Conservation (phyloP, 2,888 invertebrate species). For the Epistrophe eligans region DNA sequence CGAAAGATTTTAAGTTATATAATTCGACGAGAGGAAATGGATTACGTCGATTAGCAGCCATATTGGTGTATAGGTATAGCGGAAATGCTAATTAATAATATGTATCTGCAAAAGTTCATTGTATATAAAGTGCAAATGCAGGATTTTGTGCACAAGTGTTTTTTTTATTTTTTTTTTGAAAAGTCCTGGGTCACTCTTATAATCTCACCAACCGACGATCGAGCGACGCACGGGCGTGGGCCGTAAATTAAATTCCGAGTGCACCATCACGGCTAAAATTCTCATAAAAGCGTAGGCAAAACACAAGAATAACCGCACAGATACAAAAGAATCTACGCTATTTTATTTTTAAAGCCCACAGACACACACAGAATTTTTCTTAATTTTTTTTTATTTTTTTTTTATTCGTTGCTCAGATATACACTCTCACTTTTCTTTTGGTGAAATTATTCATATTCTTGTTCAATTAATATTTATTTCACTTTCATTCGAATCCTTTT, state of each 20-base stretch:
- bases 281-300: conserved; percentile 27
- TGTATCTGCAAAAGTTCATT: conserved; percentile 9
- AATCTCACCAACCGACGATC: conserved; percentile 15
- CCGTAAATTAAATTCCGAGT: conserved; percentile 55
- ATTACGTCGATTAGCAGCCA: conserved; percentile 52
- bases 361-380: neutral
- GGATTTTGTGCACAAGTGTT: conserved; percentile 23
- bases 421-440: conserved; percentile 63
- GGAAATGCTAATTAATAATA: conserved; percentile 30
- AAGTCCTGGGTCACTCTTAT: conserved; percentile 58
- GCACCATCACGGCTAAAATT: conserved; percentile 26
- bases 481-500: conserved; percentile 42
- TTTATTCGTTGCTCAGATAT: neutral
- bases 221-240: conserved; percentile 23
- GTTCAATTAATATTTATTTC: conserved; percentile 38
- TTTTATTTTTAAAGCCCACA: conserved; percentile 52
- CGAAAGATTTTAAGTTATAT: conserved; percentile 62
- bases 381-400: neutral
- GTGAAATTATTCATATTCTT: conserved; percentile 64
- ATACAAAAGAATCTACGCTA: conserved; percentile 38
- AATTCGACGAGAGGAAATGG: conserved; percentile 34
- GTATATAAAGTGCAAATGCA: neutral
- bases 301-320: conserved; percentile 44
- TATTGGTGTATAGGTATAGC: conserved; percentile 4
- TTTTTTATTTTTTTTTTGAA: neutral